Percentiles rank a stretch among this genome's conserved stretches.
phyloP scores from a whole-genome alignment of 2,797 vertebrate species.

The Hippoglossus hippoglossus region DNA sequence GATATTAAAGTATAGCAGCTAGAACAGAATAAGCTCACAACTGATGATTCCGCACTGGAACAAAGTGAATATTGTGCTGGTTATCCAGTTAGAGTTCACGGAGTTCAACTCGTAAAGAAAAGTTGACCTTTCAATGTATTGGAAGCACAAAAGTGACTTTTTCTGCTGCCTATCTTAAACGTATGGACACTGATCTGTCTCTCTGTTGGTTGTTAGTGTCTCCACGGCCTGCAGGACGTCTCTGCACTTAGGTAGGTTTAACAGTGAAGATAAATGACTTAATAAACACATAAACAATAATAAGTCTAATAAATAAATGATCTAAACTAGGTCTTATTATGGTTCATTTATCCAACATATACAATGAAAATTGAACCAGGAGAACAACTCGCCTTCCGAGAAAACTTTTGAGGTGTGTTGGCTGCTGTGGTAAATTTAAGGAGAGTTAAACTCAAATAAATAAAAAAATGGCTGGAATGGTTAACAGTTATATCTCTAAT shows the following conservation, averaged over 20 bases:
- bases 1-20: background rate
- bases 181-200: background rate
- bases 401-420: no score
- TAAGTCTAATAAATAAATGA: no score
- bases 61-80: background rate
- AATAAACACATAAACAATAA: no score
- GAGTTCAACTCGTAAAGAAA: conserved; percentile 2
- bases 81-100: background rate
- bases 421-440: no score
- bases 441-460: no score
- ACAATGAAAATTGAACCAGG: no score
- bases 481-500: no score
- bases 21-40: conserved; percentile 2
- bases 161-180: background rate
- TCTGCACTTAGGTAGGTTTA: background rate
- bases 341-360: no score
- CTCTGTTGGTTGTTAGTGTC: background rate
- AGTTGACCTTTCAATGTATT: background rate
- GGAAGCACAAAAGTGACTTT: background rate
- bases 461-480: no score
- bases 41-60: background rate
- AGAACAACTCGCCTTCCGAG: no score
- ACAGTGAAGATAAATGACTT: background rate
- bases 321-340: no score
- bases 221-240: background rate